Percentiles rank a stretch among this genome's conserved stretches.
These are phyloP conservation scores for Drosophila bunnanda DNA, from an alignment of 2,888 invertebrate species.

Conservation along the genomic window DNA sequence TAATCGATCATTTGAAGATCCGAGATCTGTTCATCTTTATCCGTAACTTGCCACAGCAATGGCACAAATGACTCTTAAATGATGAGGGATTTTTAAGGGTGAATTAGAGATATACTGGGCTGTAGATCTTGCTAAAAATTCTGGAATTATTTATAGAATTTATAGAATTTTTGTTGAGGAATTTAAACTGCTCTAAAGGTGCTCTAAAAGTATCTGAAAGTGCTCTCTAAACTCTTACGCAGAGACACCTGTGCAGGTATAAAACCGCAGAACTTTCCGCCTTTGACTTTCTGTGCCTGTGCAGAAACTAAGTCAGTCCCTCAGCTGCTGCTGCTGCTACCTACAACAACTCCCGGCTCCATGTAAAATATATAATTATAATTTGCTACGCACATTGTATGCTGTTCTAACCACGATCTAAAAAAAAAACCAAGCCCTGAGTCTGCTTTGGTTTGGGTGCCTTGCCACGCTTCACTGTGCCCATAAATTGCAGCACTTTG, in stretches of 20 bases:
- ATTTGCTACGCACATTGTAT: conserved; percentile 42
- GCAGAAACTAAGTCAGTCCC: conserved; percentile 32
- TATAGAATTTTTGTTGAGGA: no score
- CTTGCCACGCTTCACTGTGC: conserved; percentile 73
- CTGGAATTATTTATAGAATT: no score
- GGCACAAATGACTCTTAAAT: conserved; percentile 11
- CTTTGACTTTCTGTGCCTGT: conserved; percentile 8
- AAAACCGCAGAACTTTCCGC: conserved; percentile 21
- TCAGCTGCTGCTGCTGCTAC: no score
- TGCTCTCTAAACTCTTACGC: background rate
- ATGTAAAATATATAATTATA: conserved; percentile 22
- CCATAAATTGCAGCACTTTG: conserved; percentile 71
- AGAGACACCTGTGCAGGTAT: conserved; percentile 18
- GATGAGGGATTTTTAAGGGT: background rate
- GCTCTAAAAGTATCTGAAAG: no score
- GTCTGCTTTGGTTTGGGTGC: conserved; percentile 29
- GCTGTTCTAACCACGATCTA: conserved; percentile 27
- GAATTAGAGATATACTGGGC: background rate
- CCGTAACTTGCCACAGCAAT: background rate
- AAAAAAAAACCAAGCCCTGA: conserved; percentile 9
- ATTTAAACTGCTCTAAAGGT: background rate
- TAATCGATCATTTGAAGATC: conserved; percentile 72
- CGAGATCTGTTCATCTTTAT: background rate
- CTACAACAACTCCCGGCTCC: background rate
- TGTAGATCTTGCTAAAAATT: background rate